Percentiles rank a stretch among this genome's conserved stretches.
Conservation (phyloP, 2,113 vertebrate species). For the Sceloporus tristichus region DNA sequence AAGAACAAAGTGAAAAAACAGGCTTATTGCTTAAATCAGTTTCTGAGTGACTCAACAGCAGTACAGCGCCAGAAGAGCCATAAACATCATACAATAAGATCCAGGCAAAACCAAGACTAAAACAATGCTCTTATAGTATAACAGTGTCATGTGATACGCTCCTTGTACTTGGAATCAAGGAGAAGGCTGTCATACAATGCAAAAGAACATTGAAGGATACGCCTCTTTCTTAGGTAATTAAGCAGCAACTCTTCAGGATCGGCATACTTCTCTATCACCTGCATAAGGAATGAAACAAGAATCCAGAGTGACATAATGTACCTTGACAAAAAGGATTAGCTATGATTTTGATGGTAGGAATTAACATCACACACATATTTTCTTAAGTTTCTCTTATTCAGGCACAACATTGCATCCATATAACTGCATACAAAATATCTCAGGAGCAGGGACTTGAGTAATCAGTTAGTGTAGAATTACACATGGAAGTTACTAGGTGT, state of each 20-base stretch:
- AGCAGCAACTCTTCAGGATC: conserved; percentile 69
- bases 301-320: neutral
- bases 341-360: neutral
- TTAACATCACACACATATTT: neutral
- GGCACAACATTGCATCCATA: neutral
- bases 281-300: conserved; percentile 21
- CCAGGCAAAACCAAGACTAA: no score
- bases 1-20: no score
- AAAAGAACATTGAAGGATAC: conserved; percentile 65
- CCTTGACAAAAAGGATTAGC: conserved; percentile 23
- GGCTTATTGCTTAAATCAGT: no score
- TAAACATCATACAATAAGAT: no score
- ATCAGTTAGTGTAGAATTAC: neutral
- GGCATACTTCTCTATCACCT: conserved; percentile 66
- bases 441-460: neutral
- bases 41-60: no score
- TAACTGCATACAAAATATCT: neutral
- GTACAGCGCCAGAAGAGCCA: no score
- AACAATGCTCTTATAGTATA: no score
- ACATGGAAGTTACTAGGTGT: neutral
- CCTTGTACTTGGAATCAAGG: neutral
- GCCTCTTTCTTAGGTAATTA: conserved; percentile 65
- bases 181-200: conserved; percentile 14
- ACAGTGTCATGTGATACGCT: no score
- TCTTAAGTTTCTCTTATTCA: conserved; percentile 11